Evolutionary conservation across 2,113 vertebrate genomes (phyloP).

Genomic region (Phodopus roborovskii): DNA sequence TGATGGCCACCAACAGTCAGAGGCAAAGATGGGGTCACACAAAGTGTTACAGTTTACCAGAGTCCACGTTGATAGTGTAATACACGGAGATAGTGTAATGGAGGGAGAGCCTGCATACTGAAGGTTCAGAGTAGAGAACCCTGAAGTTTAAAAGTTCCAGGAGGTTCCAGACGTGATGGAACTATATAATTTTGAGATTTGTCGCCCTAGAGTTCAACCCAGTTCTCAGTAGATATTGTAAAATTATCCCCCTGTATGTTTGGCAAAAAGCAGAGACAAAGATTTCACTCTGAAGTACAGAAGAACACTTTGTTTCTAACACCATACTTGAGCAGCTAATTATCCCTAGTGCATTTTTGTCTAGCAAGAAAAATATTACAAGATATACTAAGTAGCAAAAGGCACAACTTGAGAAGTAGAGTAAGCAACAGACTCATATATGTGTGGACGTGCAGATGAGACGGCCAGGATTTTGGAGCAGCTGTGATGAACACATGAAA

Average conservation of each 20-base stretch:
- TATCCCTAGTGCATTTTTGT: not conserved
- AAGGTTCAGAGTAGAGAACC: not conserved
- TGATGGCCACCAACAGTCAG: not conserved
- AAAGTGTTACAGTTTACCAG: not conserved
- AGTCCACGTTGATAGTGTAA: not conserved
- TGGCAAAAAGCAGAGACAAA: not conserved
- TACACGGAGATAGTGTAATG: not conserved
- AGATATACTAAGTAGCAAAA: not conserved
- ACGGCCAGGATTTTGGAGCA: not conserved
- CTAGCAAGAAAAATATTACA: not conserved
- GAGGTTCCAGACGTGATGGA: not conserved
- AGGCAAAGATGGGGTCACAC: not conserved
- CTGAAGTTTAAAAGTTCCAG: not conserved
- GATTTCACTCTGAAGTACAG: not conserved
- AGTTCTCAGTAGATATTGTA: no score
- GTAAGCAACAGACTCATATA: not conserved
- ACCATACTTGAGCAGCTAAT: not conserved
- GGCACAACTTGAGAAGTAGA: not conserved
- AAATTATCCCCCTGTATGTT: no score
- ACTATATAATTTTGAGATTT: no score
- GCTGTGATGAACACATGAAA: not conserved
- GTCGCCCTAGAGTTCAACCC: no score
- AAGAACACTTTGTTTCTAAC: not conserved
- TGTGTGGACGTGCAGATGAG: not conserved
- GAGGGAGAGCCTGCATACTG: not conserved